A percentile compares a stretch with the other conserved stretches of the same genome.
These are phyloP conservation scores for Camponotus fellah DNA, from an alignment of 2,888 invertebrate genomes.

Conservation along the genomic window DNA sequence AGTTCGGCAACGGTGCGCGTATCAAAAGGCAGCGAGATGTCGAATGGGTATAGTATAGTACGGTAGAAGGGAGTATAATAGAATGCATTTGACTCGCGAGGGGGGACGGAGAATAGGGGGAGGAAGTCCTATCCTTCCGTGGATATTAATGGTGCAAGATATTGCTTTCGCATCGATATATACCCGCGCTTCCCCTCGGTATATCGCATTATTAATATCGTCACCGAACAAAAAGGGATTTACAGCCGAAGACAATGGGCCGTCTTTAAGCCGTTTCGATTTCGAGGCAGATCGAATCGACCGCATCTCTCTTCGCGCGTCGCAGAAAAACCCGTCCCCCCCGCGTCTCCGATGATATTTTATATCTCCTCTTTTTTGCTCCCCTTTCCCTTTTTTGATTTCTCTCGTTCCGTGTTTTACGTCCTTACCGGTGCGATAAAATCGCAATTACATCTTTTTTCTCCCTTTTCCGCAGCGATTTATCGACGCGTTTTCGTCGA, in stretches of 20 bases:
- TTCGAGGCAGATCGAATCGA: slow-evolving; percentile 36
- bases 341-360: slow-evolving; percentile 24
- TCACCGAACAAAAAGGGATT: slow-evolving; percentile 71
- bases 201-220: slow-evolving; percentile 77
- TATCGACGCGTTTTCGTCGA: slow-evolving; percentile 17
- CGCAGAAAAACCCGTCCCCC: neutral
- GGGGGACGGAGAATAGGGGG: neutral
- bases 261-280: slow-evolving; percentile 54
- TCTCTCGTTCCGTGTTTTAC: neutral
- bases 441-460: slow-evolving; percentile 43
- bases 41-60: slow-evolving; percentile 63
- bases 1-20: slow-evolving; percentile 29
- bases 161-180: slow-evolving; percentile 79
- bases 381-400: neutral
- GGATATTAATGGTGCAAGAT: slow-evolving; percentile 83
- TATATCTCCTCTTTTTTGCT: neutral
- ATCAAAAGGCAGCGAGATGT: slow-evolving; percentile 61
- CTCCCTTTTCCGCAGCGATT: neutral
- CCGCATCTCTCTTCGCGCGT: slow-evolving; percentile 3
- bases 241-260: slow-evolving; percentile 61
- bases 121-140: slow-evolving; percentile 71
- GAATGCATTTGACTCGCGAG: slow-evolving; percentile 74
- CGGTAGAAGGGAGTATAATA: slow-evolving; percentile 73
- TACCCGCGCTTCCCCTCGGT: slow-evolving; percentile 46
- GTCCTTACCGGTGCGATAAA: slow-evolving; percentile 20